phyloP scores from a whole-genome alignment of 2,888 invertebrate species.

The Venustoraphidia nigricollis region DNA sequence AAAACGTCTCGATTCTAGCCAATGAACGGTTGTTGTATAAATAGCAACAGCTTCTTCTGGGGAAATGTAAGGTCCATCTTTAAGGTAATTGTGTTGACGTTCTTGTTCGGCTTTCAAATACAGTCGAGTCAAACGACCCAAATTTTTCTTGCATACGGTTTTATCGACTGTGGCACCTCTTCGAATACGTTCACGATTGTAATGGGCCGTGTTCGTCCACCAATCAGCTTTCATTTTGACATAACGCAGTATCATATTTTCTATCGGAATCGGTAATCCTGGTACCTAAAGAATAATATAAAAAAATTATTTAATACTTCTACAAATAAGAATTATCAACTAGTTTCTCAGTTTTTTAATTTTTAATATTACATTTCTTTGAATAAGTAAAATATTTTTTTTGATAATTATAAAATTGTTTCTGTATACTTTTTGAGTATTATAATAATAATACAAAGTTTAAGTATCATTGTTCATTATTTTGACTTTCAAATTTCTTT shows the following conservation, averaged over 20 bases:
- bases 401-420: too few relatives aligned
- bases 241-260: constrained; percentile 99
- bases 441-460: too few relatives aligned
- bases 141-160: constrained; percentile 99
- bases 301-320: too few relatives aligned
- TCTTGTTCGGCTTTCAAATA: constrained; percentile 98
- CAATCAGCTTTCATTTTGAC: constrained; percentile 99
- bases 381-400: too few relatives aligned
- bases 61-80: constrained; percentile 98
- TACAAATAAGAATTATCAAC: too few relatives aligned
- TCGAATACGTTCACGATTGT: constrained; percentile 95
- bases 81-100: constrained; percentile 96
- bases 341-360: too few relatives aligned
- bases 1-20: constrained; percentile 96
- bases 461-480: too few relatives aligned
- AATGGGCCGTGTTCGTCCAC: constrained; percentile 99
- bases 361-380: too few relatives aligned
- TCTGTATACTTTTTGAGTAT: too few relatives aligned
- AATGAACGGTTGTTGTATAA: constrained; percentile 98
- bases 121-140: constrained; percentile 90
- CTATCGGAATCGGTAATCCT: constrained; percentile 95
- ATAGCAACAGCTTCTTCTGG: constrained; percentile 99
- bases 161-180: constrained; percentile 99
- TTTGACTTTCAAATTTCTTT: too few relatives aligned
- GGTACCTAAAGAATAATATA: constrained; percentile 49